Base-by-base conservation (phyloP, 2,888 invertebrate species). In the Stenodera caucasica region DNA sequence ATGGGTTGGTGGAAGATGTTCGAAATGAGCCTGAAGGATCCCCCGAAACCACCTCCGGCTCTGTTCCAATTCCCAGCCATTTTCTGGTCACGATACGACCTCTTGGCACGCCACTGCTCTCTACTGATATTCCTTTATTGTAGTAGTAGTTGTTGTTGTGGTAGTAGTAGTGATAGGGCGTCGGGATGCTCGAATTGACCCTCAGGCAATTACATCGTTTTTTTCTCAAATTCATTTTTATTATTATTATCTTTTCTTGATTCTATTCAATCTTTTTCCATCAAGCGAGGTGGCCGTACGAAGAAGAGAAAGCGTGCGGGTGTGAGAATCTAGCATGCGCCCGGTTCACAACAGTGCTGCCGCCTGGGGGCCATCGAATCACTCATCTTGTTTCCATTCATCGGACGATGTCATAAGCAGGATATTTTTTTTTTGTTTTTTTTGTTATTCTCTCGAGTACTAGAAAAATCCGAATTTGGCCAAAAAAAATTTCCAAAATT, bases 31-130 rank as follows among this genome's bases (percentile, higher is more conserved):
- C 74, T 65, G 60, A 49, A 61, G 70, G 71, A 62, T 65, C 37
- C 61, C 70, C 74, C 71, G 66, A 70, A 69, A 67, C 61, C 58
- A 62, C 72, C 70, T 56, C 65, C 70, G 69, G 74, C 73, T 63
- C 67, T 77, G 78, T 78, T 78, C 79, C 75, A 78, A 73, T 79
- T 78, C 79, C 78, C 78, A 78, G 73, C 72, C 70, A 70, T 72
- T 18, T 71, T 66, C 67, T 55, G 71, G 69, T 76, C 77, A 76
- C 76, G 75, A 75, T 62, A 64, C 73, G 75, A 75, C 73, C 74
- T 75, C 74, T 73, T 71, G 51, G 30, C 37, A 18, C 53, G n/a
- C 49, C 49, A n/a, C 45, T 26, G n/a, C 49, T 18, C 40, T 40
- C 40, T 15, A 18, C 40, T 37, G 2, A 3, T 15, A 6, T 15